Conservation (phyloP, 2,888 invertebrate genomes). For the Latheticus oryzae region DNA sequence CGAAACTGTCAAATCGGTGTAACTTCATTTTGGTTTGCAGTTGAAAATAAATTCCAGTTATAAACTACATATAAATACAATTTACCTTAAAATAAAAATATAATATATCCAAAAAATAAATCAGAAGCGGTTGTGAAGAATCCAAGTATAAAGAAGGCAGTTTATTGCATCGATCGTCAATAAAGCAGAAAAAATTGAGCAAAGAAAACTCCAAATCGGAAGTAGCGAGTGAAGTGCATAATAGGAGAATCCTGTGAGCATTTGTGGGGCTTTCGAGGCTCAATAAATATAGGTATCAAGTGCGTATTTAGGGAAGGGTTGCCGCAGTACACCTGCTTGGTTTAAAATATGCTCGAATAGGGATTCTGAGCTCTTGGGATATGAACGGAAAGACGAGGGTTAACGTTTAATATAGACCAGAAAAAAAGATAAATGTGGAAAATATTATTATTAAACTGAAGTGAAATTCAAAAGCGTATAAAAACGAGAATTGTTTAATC, state of each 20-base stretch:
- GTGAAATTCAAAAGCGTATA: not conserved
- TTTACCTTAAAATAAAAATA: too few species aligned
- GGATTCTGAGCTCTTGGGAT: conserved; percentile 25
- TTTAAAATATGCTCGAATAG: conserved; percentile 23
- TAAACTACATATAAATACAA: too few species aligned
- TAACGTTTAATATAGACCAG: conserved; percentile 17
- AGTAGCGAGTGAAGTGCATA: conserved; percentile 10
- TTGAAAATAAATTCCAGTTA: too few species aligned
- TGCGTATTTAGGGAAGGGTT: conserved; percentile 26
- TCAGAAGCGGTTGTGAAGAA: too few species aligned
- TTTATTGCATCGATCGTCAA: too few species aligned
- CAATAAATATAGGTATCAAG: conserved; percentile 30
- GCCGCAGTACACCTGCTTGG: conserved; percentile 28
- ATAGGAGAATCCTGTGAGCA: conserved; percentile 5
- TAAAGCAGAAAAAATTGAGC: too few species aligned
- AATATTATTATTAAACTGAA: conserved; percentile 6
- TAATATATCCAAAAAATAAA: too few species aligned
- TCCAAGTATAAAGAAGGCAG: too few species aligned
- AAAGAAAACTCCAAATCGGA: too few species aligned
- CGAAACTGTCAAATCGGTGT: too few species aligned
- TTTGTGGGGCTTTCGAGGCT: conserved; percentile 14
- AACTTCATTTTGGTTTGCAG: too few species aligned
- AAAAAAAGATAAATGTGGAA: conserved; percentile 6
- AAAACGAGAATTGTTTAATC: conserved; percentile 21
- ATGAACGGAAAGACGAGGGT: conserved; percentile 17